Evolutionary conservation across 2,113 vertebrate genomes (phyloP).

Genomic region (Cercocebus atys): DNA sequence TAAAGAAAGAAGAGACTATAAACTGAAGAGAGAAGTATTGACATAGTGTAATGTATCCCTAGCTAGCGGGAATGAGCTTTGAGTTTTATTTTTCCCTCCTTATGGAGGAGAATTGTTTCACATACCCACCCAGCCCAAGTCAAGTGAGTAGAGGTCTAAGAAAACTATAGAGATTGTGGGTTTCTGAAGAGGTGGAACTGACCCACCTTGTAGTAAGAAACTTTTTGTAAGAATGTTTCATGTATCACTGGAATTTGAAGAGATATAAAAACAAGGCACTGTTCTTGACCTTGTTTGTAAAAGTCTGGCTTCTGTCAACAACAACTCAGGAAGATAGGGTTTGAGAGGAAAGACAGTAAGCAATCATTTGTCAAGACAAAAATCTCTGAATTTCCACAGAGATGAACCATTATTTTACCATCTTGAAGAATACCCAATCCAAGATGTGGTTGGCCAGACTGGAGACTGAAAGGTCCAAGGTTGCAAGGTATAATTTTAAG

Average conservation of each 20-base stretch:
- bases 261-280: neutral
- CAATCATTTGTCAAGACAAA: neutral
- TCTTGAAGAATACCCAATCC: neutral
- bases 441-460: neutral
- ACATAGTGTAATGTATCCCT: neutral
- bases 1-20: neutral
- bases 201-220: neutral
- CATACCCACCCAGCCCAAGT: neutral
- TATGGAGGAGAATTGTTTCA: neutral
- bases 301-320: neutral
- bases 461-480: neutral
- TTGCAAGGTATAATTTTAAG: neutral
- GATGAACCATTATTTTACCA: neutral
- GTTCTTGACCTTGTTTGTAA: neutral
- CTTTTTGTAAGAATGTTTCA: neutral
- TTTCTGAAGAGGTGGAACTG: slow-evolving; percentile 1
- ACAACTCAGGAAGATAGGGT: neutral
- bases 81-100: neutral
- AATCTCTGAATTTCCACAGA: neutral
- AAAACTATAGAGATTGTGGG: neutral
- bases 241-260: neutral
- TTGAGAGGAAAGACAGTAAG: neutral
- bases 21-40: neutral
- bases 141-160: neutral
- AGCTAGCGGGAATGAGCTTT: neutral